Conservation (phyloP, 2,113 vertebrate species). For the Syngnathus typhle region DNA sequence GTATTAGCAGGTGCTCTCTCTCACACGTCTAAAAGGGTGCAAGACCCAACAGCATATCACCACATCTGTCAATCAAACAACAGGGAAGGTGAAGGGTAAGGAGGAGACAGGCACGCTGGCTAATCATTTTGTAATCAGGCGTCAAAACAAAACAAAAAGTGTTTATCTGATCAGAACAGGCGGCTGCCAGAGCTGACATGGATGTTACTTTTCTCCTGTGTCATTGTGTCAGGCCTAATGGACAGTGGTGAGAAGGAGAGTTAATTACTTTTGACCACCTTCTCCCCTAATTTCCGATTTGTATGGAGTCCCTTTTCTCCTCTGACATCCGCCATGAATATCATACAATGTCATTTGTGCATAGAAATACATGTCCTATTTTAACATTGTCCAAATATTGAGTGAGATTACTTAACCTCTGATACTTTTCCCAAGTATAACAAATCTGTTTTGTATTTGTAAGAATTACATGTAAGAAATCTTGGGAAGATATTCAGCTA, state of each 20-base stretch:
- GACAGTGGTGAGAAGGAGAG: slow-evolving; percentile 79
- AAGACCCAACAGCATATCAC: slow-evolving; percentile 52
- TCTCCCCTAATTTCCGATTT: slow-evolving; percentile 90
- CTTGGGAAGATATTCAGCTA: too few species aligned
- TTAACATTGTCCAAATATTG: too few species aligned
- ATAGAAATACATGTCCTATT: background rate
- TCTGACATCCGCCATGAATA: slow-evolving; percentile 76
- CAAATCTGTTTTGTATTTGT: too few species aligned
- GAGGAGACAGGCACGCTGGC: slow-evolving; percentile 66
- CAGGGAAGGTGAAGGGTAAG: slow-evolving; percentile 63
- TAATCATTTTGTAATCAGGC: slow-evolving; percentile 89
- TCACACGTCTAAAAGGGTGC: slow-evolving; percentile 23
- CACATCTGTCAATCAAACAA: slow-evolving; percentile 64
- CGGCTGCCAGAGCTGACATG: slow-evolving; percentile 86
- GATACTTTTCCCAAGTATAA: background rate
- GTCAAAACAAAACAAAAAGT: slow-evolving; percentile 77
- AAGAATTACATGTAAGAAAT: too few species aligned
- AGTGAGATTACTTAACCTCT: background rate
- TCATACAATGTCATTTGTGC: slow-evolving; percentile 7
- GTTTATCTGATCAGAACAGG: slow-evolving; percentile 91
- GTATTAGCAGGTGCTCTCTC: background rate
- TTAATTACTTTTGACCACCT: slow-evolving; percentile 96
- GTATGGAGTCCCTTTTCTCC: slow-evolving; percentile 80
- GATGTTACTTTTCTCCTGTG: slow-evolving; percentile 79
- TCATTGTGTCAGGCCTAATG: slow-evolving; percentile 90